These are phyloP conservation scores for Salminus brasiliensis DNA, from an alignment of 2,113 vertebrate genomes.

Conservation along the genomic window DNA sequence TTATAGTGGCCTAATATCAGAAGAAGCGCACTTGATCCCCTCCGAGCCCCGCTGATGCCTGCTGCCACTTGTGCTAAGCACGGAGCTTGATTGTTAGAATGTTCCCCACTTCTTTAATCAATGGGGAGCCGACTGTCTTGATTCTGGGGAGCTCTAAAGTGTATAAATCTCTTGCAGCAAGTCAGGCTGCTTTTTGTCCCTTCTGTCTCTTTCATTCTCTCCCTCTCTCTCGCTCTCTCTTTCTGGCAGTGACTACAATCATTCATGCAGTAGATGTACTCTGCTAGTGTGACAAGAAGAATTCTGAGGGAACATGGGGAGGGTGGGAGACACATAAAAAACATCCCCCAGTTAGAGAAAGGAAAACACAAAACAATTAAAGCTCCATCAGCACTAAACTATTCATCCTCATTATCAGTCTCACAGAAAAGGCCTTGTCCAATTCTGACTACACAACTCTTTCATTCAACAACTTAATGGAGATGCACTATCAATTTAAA, in stretches of 20 bases:
- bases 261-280: constrained; percentile 56
- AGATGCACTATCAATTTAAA: constrained; percentile 64
- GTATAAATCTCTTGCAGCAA: constrained; percentile 75
- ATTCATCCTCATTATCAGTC: constrained; percentile 65
- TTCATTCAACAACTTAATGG: constrained; percentile 50
- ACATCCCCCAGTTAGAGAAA: constrained; percentile 4
- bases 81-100: constrained; percentile 72
- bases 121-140: constrained; percentile 71
- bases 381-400: constrained; percentile 58
- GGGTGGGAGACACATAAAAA: constrained; percentile 33
- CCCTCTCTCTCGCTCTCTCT: constrained; percentile 18
- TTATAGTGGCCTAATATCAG: constrained; percentile 42
- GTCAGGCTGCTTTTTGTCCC: constrained; percentile 54
- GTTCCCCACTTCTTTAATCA: constrained; percentile 77
- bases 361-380: constrained; percentile 53
- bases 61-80: constrained; percentile 65
- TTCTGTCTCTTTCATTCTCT: constrained; percentile 27
- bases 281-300: constrained; percentile 57
- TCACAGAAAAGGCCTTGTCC: constrained; percentile 49
- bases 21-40: constrained; percentile 53
- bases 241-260: constrained; percentile 57
- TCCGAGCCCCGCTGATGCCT: constrained; percentile 41
- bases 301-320: constrained; percentile 56
- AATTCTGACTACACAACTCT: constrained; percentile 35
- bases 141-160: constrained; percentile 70